Base-by-base conservation (phyloP, 2,113 vertebrate species). In the Eleginops maclovinus region DNA sequence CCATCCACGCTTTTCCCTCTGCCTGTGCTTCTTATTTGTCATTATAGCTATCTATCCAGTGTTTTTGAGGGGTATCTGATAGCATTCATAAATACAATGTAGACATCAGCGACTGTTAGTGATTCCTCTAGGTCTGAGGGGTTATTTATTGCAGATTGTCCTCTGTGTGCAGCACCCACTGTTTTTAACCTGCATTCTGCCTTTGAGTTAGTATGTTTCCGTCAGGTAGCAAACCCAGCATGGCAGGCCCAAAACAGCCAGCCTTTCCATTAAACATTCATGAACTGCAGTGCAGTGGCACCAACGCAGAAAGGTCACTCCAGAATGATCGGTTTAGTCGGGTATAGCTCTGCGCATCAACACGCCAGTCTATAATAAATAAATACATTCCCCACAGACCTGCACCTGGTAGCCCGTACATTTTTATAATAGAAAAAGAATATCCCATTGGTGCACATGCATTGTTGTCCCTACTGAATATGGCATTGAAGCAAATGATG, bases 261-360 rank as follows among this genome's bases (percentile, higher is more conserved):
- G 61, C 71, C 16, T 79, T 81, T 51, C 85, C 61, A 90, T 94
- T 89, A 92, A 94, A 92, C 87, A 93, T 94, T 94, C 87, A 94
- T 93, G 85, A 92, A 88, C 78, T 83, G 82, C 85, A 78, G 73
- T 87, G 84, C 80, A 71, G 81, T 79, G 90, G 85, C 83, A 92
- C 85, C 82, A 86, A 79, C 82, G 86, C 89, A 87, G 87, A 91
- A 92, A 93, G 93, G 93, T 93, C 92, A 93, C 75, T 83, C 75
- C 77, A 71, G 82, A 91, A 82, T 86, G 87, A 91, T 89, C 61
- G 49, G 63, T 85, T 76, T 80, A 77, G 70, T 80, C 64, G 21
- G 59, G 64, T 88, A 74, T 58, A 87, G 71, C 77, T 21, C 56
- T 4, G 21, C 50, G 55, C 75, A 55, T 87, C 76, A 84, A 83